A percentile compares a stretch with the other conserved stretches of the same genome.
These are phyloP conservation scores for Prenolepis imparis DNA, from an alignment of 2,888 invertebrate genomes.

Conservation along the genomic window DNA sequence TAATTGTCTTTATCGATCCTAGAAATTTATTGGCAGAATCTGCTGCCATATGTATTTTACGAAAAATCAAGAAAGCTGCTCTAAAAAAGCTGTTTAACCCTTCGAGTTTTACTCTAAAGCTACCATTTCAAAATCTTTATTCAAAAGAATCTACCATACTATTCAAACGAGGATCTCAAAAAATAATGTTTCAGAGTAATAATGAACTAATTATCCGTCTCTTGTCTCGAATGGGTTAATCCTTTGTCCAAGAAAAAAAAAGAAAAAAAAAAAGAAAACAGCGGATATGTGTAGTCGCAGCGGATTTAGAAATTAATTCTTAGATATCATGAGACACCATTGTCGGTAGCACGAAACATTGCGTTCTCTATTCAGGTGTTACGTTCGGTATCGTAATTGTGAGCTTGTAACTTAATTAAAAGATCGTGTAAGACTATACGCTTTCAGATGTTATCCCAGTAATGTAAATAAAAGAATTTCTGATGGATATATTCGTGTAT, in stretches of 20 bases:
- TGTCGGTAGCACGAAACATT: conserved; percentile 58
- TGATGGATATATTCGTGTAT: conserved; percentile 62
- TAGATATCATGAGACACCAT: conserved; percentile 56
- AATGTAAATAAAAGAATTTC: conserved; percentile 79
- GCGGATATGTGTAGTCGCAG: conserved; percentile 50
- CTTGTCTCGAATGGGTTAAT: conserved; percentile 29
- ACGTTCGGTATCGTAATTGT: conserved; percentile 67
- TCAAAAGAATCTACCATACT: conserved; percentile 6
- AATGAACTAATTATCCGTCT: conserved; percentile 5
- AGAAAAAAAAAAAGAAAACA: conserved; percentile 15
- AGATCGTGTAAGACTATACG: conserved; percentile 72
- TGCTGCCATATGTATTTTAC: conserved; percentile 5
- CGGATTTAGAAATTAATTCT: conserved; percentile 43
- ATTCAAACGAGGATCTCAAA: conserved; percentile 5
- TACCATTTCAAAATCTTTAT: conserved; percentile 17
- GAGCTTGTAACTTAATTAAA: conserved; percentile 75
- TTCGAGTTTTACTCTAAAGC: conserved; percentile 14
- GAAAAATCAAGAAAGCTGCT: conserved; percentile 18
- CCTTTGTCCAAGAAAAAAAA: too few species aligned
- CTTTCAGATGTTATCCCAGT: conserved; percentile 79
- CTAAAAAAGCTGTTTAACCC: conserved; percentile 29
- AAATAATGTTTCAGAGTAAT: conserved; percentile 16
- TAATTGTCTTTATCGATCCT: not conserved
- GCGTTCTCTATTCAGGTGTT: conserved; percentile 61
- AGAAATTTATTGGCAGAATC: conserved; percentile 26